These are phyloP conservation scores for Porites evermanni DNA, from an alignment of 92 coral and sea anemone species.

Conservation along the genomic window DNA sequence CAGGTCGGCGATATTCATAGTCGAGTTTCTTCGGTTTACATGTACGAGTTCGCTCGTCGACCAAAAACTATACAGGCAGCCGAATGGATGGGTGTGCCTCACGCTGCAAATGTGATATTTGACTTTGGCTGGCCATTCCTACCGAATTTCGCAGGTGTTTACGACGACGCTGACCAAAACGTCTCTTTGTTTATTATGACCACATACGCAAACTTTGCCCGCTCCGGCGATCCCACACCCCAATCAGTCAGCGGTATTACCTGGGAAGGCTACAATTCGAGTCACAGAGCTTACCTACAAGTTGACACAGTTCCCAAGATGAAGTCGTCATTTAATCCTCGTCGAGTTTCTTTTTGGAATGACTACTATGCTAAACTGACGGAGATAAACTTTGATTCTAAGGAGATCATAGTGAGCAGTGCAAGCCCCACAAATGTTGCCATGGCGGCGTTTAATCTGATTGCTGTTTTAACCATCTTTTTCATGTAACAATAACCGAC, in stretches of 20 bases:
- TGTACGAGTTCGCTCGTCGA: slow-evolving; percentile 47
- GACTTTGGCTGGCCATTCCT: not conserved
- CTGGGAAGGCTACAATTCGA: slow-evolving; percentile 58
- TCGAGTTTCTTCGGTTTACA: slow-evolving; percentile 34
- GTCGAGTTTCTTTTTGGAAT: slow-evolving; percentile 80
- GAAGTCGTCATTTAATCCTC: slow-evolving; percentile 45
- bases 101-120: not conserved
- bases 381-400: slow-evolving; percentile 16
- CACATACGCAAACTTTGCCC: slow-evolving; percentile 50
- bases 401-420: not conserved
- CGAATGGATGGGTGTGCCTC: slow-evolving; percentile 25
- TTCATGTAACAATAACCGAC: not conserved
- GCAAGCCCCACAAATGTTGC: not conserved
- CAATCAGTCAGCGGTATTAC: slow-evolving; percentile 45
- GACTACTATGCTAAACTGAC: slow-evolving; percentile 64
- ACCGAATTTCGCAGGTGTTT: not conserved
- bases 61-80: not conserved
- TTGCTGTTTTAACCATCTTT: not conserved
- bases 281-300: slow-evolving; percentile 47
- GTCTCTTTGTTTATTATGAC: slow-evolving; percentile 39
- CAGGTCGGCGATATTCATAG: slow-evolving; percentile 43
- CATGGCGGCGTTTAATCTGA: not conserved
- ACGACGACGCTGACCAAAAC: slow-evolving; percentile 35
- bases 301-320: slow-evolving; percentile 58
- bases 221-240: slow-evolving; percentile 51